phyloP scores from a whole-genome alignment of 2,113 vertebrate genomes.

The Cyanoramphus novaezelandiae region DNA sequence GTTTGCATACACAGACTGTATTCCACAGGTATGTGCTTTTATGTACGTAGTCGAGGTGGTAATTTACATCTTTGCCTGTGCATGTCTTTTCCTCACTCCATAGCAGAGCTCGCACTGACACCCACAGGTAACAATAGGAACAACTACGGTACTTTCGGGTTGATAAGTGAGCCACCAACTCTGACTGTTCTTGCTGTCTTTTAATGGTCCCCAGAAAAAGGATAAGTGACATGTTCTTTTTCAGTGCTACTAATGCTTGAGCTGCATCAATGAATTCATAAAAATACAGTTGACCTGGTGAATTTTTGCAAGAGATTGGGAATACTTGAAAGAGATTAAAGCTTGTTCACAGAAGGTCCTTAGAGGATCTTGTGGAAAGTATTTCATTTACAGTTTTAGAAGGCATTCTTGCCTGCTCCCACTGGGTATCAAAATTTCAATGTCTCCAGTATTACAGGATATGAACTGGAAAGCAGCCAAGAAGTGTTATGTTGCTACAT shows the following conservation, averaged over 20 bases:
- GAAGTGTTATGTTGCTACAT: background rate
- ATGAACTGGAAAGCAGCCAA: constrained; percentile 69
- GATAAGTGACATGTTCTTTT: background rate
- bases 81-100: background rate
- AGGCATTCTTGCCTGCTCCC: constrained; percentile 49
- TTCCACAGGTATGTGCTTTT: constrained; percentile 85
- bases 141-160: background rate
- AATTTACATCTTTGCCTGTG: background rate
- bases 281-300: constrained; percentile 1
- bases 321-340: constrained; percentile 27
- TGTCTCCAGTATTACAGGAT: constrained; percentile 47
- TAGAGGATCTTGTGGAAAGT: constrained; percentile 12
- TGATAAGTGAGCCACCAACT: background rate
- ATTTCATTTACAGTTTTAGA: constrained; percentile 64
- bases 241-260: background rate
- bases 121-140: background rate
- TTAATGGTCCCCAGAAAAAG: background rate
- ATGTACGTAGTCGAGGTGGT: background rate
- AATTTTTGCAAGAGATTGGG: constrained; percentile 3
- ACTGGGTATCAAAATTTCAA: constrained; percentile 56
- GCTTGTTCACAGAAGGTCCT: constrained; percentile 20
- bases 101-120: constrained; percentile 52
- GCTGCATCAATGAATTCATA: background rate
- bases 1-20: constrained; percentile 93
- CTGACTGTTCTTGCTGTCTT: background rate